Evolutionary conservation across 2,797 vertebrate species (phyloP).

Genomic region (Huso huso): DNA sequence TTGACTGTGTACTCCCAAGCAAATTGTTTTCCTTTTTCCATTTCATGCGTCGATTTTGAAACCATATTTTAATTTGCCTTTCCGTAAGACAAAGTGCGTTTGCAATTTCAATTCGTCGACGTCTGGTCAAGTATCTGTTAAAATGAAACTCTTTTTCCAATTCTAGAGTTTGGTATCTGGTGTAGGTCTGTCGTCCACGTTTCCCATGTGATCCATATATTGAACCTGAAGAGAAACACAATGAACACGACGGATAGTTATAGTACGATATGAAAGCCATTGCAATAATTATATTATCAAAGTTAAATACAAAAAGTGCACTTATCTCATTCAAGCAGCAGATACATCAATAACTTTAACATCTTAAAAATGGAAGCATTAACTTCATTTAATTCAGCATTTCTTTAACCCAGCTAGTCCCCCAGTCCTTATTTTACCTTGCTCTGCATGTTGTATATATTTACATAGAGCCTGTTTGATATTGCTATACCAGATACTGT

Average conservation of each 20-base stretch:
- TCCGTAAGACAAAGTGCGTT: slow-evolving; percentile 69
- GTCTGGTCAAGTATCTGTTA: slow-evolving; percentile 71
- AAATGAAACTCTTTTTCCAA: slow-evolving; percentile 45
- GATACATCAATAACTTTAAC: not conserved
- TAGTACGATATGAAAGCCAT: too few species aligned
- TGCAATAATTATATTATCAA: not conserved
- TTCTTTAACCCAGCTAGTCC: too few species aligned
- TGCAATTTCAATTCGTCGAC: slow-evolving; percentile 72
- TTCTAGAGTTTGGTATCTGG: slow-evolving; percentile 64
- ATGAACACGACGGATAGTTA: too few species aligned
- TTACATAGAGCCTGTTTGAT: too few species aligned
- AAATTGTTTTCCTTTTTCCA: slow-evolving; percentile 77
- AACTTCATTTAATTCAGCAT: too few species aligned
- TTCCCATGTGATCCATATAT: slow-evolving; percentile 66
- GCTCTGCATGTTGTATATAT: too few species aligned
- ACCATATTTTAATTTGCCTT: slow-evolving; percentile 77
- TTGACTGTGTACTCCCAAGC: slow-evolving; percentile 63
- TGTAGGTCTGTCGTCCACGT: slow-evolving; percentile 72
- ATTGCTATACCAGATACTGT: too few species aligned
- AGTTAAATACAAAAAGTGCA: not conserved
- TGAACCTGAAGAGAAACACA: slow-evolving; percentile 47
- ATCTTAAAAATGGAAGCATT: too few species aligned
- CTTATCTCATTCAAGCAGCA: not conserved
- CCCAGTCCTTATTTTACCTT: too few species aligned
- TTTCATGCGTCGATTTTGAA: slow-evolving; percentile 75